phyloP scores from a whole-genome alignment of 1,140 invertebrate species.

The Tenebrio molitor region DNA sequence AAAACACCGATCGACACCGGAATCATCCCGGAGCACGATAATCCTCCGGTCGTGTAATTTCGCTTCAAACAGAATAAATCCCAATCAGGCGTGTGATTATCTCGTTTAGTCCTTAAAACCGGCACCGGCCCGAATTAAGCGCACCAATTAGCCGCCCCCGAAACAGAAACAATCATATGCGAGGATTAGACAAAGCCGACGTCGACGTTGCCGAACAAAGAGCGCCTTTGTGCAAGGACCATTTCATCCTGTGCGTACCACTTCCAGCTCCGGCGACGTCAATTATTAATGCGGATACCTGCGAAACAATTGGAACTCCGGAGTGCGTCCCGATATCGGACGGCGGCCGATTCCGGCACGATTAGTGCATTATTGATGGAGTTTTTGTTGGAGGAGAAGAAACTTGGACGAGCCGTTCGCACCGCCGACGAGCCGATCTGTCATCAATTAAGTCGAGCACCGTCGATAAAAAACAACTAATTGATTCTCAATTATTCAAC shows the following conservation, averaged over 20 bases:
- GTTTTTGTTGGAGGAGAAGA: constrained; percentile 7
- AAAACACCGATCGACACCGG: no score
- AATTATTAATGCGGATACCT: constrained; percentile 35
- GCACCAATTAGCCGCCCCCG: constrained; percentile 28
- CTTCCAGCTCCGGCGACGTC: constrained; percentile 11
- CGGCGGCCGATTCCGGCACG: not conserved
- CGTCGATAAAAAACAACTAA: constrained; percentile 38
- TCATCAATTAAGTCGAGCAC: constrained; percentile 34
- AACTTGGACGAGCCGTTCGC: not conserved
- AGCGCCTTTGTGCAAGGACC: constrained; percentile 6
- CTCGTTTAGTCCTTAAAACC: constrained; percentile 32
- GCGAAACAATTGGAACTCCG: constrained; percentile 5
- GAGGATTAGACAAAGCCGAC: constrained; percentile 34
- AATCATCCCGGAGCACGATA: no score
- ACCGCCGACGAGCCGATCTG: constrained; percentile 11
- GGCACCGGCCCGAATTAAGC: constrained; percentile 17
- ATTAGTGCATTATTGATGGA: constrained; percentile 42
- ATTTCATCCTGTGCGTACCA: constrained; percentile 25
- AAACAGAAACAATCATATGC: constrained; percentile 46
- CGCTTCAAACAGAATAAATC: constrained; percentile 17
- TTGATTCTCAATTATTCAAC: constrained; percentile 43
- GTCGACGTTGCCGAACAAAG: constrained; percentile 8
- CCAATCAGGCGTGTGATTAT: constrained; percentile 42
- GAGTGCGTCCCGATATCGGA: not conserved
- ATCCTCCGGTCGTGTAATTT: constrained; percentile 9